These are phyloP conservation scores for Magallana angulata DNA, from an alignment of 1,140 invertebrate genomes.

Conservation along the genomic window DNA sequence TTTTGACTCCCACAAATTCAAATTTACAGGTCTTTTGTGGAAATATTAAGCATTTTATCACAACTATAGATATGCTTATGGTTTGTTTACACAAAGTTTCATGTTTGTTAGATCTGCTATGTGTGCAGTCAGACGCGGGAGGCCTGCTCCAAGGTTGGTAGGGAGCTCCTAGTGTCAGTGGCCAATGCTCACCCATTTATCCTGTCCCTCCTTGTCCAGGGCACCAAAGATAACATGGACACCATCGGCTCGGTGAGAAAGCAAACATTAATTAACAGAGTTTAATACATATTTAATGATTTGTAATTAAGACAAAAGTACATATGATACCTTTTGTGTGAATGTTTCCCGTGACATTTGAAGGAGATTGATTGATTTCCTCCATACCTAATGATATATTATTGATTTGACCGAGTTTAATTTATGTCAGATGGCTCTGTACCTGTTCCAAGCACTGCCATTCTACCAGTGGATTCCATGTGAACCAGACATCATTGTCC, in stretches of 20 bases:
- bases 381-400: too few species aligned
- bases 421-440: constrained; percentile 82
- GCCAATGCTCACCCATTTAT: constrained; percentile 86
- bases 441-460: constrained; percentile 88
- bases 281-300: too few species aligned
- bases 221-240: constrained; percentile 83
- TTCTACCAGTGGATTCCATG: constrained; percentile 86
- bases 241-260: constrained; percentile 84
- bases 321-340: too few species aligned
- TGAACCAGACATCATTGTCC: constrained; percentile 85
- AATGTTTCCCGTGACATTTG: too few species aligned
- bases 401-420: neutral
- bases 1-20: too few species aligned
- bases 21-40: too few species aligned
- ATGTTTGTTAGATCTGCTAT: constrained; percentile 85
- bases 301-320: too few species aligned
- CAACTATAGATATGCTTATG: too few species aligned
- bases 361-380: too few species aligned
- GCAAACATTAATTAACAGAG: too few species aligned
- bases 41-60: too few species aligned
- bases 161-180: constrained; percentile 87
- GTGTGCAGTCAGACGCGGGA: constrained; percentile 86
- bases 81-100: neutral
- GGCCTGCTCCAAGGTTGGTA: constrained; percentile 86
- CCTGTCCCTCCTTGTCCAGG: constrained; percentile 85